These are phyloP conservation scores for Lepidurus couesii DNA, from an alignment of 1,140 invertebrate genomes.

Conservation along the genomic window DNA sequence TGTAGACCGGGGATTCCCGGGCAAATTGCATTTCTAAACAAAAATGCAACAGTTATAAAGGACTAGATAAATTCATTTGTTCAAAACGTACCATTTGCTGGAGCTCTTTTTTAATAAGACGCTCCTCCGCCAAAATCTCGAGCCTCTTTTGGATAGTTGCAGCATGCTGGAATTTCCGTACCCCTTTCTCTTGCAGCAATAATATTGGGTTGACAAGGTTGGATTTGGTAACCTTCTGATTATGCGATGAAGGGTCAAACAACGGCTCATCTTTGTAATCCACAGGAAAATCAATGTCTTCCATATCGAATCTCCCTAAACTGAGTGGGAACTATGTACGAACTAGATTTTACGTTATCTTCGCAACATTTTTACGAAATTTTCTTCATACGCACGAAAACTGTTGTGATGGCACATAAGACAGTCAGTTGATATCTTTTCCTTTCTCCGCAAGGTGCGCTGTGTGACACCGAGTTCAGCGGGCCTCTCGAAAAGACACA, in stretches of 20 bases:
- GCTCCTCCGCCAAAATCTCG: slow-evolving; percentile 30
- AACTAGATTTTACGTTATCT: not conserved
- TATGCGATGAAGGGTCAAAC: not conserved
- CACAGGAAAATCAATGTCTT: not conserved
- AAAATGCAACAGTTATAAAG: slow-evolving; percentile 30
- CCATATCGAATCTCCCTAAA: not conserved
- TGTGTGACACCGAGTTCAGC: not conserved
- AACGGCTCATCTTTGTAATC: slow-evolving; percentile 6
- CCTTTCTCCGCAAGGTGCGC: not conserved
- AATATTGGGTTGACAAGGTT: not conserved
- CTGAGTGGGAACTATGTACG: not conserved
- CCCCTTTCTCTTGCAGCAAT: not conserved
- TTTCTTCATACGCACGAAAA: slow-evolving; percentile 5
- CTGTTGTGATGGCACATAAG: slow-evolving; percentile 10
- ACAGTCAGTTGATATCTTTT: not conserved
- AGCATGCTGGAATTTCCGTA: not conserved
- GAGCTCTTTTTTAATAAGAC: slow-evolving; percentile 30
- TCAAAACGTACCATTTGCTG: slow-evolving; percentile 29
- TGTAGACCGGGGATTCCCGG: slow-evolving; percentile 65
- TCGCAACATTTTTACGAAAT: not conserved
- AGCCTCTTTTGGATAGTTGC: slow-evolving; percentile 22
- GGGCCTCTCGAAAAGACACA: not conserved
- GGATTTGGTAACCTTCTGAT: not conserved
- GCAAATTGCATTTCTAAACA: slow-evolving; percentile 63
- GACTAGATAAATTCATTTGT: not conserved